Evolutionary conservation across 2,888 invertebrate species (phyloP).

Genomic region (Syrista parreyssii): DNA sequence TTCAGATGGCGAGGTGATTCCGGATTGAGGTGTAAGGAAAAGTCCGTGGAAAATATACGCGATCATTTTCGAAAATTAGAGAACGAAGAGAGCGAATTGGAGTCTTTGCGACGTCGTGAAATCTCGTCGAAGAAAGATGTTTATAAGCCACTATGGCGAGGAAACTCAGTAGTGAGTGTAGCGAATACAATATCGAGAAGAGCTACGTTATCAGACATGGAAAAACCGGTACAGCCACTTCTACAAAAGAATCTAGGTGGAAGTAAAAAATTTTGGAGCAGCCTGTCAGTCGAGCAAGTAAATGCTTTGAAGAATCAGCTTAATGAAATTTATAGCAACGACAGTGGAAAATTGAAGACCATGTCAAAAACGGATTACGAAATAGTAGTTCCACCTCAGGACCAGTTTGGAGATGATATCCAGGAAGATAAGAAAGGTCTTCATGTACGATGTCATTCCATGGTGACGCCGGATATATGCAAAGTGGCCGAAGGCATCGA

Average conservation of each 20-base stretch:
- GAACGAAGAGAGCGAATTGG: slow-evolving; percentile 67
- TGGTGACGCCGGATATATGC: slow-evolving; percentile 45
- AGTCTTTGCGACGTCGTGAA: slow-evolving; percentile 65
- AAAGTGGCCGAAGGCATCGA: slow-evolving; percentile 15
- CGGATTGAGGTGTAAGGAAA: slow-evolving; percentile 83
- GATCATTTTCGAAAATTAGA: slow-evolving; percentile 78
- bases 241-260: slow-evolving; percentile 71
- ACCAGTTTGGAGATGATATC: slow-evolving; percentile 29
- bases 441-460: slow-evolving; percentile 61
- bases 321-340: slow-evolving; percentile 82
- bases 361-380: slow-evolving; percentile 42
- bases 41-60: slow-evolving; percentile 88
- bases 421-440: slow-evolving; percentile 44
- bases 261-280: slow-evolving; percentile 84
- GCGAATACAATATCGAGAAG: slow-evolving; percentile 78
- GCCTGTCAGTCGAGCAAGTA: slow-evolving; percentile 86
- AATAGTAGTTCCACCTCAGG: slow-evolving; percentile 51
- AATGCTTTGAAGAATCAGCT: slow-evolving; percentile 82
- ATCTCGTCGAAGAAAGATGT: slow-evolving; percentile 72
- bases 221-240: slow-evolving; percentile 65
- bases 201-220: slow-evolving; percentile 66
- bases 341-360: slow-evolving; percentile 53
- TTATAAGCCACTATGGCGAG: slow-evolving; percentile 86
- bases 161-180: slow-evolving; percentile 83
- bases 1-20: slow-evolving; percentile 81